Evolutionary conservation across 1,140 invertebrate species (phyloP).

Genomic region (Acromyrmex heyeri): DNA sequence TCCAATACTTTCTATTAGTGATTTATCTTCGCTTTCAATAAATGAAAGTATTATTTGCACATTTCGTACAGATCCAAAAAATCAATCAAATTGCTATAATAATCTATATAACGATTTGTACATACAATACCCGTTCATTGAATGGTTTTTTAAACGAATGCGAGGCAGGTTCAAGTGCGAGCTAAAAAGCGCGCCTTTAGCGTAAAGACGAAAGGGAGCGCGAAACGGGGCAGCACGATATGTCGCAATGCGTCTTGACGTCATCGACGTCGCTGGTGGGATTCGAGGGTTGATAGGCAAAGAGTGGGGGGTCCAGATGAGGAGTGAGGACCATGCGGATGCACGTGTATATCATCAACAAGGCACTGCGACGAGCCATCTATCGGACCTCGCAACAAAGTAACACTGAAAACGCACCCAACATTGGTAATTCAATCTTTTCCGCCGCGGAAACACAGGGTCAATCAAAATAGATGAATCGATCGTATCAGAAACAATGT

Average conservation of each 20-base stretch:
- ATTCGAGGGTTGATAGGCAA: constrained; percentile 66
- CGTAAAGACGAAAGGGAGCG: background rate
- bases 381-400: constrained; percentile 60
- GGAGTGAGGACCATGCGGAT: constrained; percentile 66
- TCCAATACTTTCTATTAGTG: background rate
- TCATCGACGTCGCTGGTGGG: constrained; percentile 81
- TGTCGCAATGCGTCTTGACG: constrained; percentile 86
- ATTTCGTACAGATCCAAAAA: background rate
- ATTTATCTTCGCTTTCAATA: background rate
- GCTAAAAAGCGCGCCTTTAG: constrained; percentile 55
- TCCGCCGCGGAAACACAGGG: no score
- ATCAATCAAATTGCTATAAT: background rate
- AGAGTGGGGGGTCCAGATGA: constrained; percentile 61
- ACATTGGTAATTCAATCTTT: constrained; percentile 65
- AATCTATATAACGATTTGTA: background rate
- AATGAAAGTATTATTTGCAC: background rate
- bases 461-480: constrained; percentile 34
- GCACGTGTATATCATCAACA: constrained; percentile 68
- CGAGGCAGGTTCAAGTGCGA: constrained; percentile 22
- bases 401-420: constrained; percentile 21
- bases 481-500: background rate
- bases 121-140: background rate
- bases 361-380: constrained; percentile 74
- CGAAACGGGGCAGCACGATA: constrained; percentile 77
- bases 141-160: background rate